These are phyloP conservation scores for Heterodera schachtii DNA, from an alignment of 1,140 invertebrate species.

Conservation along the genomic window DNA sequence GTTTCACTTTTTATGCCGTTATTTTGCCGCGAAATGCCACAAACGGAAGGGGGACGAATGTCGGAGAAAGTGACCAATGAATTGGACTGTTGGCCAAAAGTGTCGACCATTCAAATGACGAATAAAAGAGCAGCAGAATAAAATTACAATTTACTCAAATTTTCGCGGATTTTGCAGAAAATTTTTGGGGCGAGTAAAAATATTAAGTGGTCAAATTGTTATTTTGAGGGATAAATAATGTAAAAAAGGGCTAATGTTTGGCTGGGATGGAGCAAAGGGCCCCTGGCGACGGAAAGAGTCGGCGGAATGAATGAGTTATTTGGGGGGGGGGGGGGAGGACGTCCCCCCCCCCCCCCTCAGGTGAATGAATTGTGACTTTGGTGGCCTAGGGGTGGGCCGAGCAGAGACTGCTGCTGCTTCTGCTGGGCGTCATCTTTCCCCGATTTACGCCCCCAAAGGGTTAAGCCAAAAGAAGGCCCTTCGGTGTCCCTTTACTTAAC, in stretches of 20 bases:
- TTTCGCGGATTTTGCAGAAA: neutral
- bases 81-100: conserved; percentile 19
- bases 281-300: neutral
- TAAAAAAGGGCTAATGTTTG: neutral
- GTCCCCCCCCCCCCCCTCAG: neutral
- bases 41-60: conserved; percentile 14
- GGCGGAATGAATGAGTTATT: too few relatives aligned
- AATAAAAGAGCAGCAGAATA: neutral
- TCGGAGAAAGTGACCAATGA: conserved; percentile 15
- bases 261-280: neutral
- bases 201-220: neutral
- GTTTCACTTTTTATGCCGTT: conserved; percentile 24
- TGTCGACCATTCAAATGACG: conserved; percentile 18
- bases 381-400: neutral
- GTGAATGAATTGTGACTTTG: neutral
- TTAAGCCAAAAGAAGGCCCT: neutral
- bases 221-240: neutral
- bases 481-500: neutral
- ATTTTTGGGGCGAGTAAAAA: neutral
- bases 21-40: neutral
- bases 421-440: neutral
- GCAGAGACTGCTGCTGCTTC: neutral
- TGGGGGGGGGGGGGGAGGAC: too few relatives aligned
- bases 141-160: neutral
- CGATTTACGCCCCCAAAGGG: neutral